phyloP scores from a whole-genome alignment of 2,797 vertebrate genomes.

The Paramormyrops hopkinsi region DNA sequence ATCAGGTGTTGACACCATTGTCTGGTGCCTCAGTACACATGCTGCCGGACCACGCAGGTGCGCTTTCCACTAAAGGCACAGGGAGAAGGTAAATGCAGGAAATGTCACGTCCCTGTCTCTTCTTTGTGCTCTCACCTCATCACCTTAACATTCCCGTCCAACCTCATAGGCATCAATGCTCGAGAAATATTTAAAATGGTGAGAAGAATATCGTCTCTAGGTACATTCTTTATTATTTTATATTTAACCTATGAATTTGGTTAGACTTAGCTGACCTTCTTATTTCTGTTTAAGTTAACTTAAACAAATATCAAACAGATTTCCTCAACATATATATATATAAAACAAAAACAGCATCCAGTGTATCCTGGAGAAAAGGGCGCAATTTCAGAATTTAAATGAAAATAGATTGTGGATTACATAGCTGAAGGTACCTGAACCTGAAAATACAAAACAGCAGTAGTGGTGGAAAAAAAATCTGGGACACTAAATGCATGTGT shows the following conservation, averaged over 20 bases:
- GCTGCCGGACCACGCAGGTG: neutral
- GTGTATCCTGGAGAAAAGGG: neutral
- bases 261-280: neutral
- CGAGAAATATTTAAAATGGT: neutral
- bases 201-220: neutral
- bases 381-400: neutral
- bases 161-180: neutral
- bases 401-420: neutral
- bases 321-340: neutral
- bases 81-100: neutral
- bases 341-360: neutral
- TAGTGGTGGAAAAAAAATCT: neutral
- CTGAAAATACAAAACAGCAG: neutral
- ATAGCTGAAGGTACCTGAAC: neutral
- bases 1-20: constrained; percentile 31
- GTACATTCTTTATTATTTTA: neutral
- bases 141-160: neutral
- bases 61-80: neutral
- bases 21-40: constrained; percentile 22
- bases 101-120: neutral
- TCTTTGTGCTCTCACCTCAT: neutral
- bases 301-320: neutral
- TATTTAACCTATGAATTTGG: neutral
- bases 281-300: neutral
- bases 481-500: constrained; percentile 11